These are phyloP conservation scores for Tipula lateralis DNA, from an alignment of 2,888 invertebrate genomes.

Conservation along the genomic window DNA sequence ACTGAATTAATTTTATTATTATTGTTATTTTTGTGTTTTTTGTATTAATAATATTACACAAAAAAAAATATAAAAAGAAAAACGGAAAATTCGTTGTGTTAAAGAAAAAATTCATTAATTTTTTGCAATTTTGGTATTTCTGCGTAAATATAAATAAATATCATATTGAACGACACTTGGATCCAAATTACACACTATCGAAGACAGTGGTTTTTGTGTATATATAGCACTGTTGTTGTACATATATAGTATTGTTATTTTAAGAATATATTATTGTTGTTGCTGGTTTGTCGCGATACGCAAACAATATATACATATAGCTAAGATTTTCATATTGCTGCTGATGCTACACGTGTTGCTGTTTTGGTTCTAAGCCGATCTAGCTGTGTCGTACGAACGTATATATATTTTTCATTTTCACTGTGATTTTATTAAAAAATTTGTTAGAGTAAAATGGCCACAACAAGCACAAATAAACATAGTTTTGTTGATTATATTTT, in stretches of 20 bases:
- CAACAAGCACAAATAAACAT: background rate
- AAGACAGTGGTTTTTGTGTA: background rate
- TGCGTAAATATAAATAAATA: no score
- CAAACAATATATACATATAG: background rate
- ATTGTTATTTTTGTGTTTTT: background rate
- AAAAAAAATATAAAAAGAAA: background rate
- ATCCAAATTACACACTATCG: background rate
- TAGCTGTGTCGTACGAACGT: background rate
- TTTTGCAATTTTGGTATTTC: background rate
- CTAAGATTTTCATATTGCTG: background rate
- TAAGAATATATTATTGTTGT: background rate
- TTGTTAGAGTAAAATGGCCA: background rate
- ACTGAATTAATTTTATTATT: slow-evolving; percentile 19
- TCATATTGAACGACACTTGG: background rate
- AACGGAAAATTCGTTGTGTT: background rate
- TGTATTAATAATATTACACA: background rate
- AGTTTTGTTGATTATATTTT: slow-evolving; percentile 19
- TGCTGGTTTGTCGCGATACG: background rate
- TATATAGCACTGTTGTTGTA: background rate
- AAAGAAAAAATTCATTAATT: background rate
- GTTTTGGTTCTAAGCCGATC: background rate
- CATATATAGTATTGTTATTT: background rate
- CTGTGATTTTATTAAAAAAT: slow-evolving; percentile 11
- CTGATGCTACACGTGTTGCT: background rate
- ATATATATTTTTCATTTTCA: background rate